Evolutionary conservation across 2,113 vertebrate genomes (phyloP), one percentile per base, ranked within the genome.

Genomic region (Phylloscopus trochiloides): DNA sequence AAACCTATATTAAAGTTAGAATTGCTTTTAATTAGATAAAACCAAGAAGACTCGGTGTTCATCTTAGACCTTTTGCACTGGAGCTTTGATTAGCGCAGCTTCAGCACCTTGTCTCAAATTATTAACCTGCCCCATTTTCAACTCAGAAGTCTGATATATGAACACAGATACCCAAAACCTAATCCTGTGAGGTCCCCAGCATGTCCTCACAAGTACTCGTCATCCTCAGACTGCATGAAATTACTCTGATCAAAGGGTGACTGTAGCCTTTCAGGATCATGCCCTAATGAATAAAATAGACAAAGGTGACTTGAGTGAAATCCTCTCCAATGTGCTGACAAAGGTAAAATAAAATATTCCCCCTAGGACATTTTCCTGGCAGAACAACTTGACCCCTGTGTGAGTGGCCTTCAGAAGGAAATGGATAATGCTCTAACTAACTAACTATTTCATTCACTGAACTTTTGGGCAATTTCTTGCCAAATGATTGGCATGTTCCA

Each of bases 241-340:
- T 81, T 70, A 19, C 54, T 68, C 51, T 2, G 8, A 91, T 62
- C 52, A 85, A 54, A 90, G 84, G 62, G 63, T 81, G 66, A 29
- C 42, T 55, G 4, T 17, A 78, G 77, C 29, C 67, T 84, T 92
- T 80, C 48, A 80, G 82, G 90, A 95, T 86, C 78, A 38, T 4
- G 22, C 90, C 92, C 92, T 92, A 77, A 94, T 88, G 82, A 95
- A 95, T 95, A 90, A 96, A 94, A 92, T 82, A 94, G 86, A 85
- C 88, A 97, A 70, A 91, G 62, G 63, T 86, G 79, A 75, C 87
- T 96, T 61, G 58, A 82, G 76, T 40, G 76, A 92, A 95, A 89
- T 71, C 31, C 57, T 78, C 48, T 90, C 48, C 77, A 57, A 20
- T 68, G 40, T 91, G 92, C 88, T 95, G 91, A 96, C 80, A 87